Base-by-base conservation (phyloP, 2,888 invertebrate species). In the Noctuana brunneofusca region DNA sequence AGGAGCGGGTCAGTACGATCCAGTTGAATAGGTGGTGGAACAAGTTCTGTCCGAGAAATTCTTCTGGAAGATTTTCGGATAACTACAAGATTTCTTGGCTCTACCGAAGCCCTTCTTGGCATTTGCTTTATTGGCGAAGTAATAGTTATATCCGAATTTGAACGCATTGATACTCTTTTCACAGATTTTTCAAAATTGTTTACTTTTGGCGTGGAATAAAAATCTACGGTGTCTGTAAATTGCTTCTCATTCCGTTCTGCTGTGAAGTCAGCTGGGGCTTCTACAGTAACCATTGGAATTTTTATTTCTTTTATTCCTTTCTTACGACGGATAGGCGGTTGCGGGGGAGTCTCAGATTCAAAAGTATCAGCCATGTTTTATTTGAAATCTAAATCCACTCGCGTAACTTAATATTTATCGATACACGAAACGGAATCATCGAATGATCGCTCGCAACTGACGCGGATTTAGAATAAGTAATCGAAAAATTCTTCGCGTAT, bases 171-270 rank as follows among this genome's bases (percentile, higher is more conserved):
- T 18, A 11, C 11, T 3, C 18, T 43, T 11, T 18, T 43, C 11
- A 11, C 18, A 9, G 4, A 11, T 18, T 1, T 16, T 18, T 18
- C 43, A 9, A 43, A 43, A 18, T 43, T 18, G 11, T 43, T 43
- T 18, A 43, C 43, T 43, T 18, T 43, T 6, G 18, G 43, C 9
- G 4, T 3, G 3, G 43, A 18, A 43, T 43, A 4, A 32, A 27
- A 56, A 20, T 32, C 32, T 18, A 22, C 43, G 12, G 43, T 27
- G 27, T 56, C 46, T 14, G 30, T n/a, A 8, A 56, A 5, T n/a
- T 56, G 43, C 18, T 43, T 16, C 11, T 11, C 18, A 43, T 18
- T 43, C 3, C 3, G 18, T 43, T 43, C 43, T 43, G 18, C 8
- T 41, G 0, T 4, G 18, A 43, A 43, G 20, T 16, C n/a, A 20